Evolutionary conservation across 2,113 vertebrate genomes (phyloP).

Genomic region (Candoia aspera): DNA sequence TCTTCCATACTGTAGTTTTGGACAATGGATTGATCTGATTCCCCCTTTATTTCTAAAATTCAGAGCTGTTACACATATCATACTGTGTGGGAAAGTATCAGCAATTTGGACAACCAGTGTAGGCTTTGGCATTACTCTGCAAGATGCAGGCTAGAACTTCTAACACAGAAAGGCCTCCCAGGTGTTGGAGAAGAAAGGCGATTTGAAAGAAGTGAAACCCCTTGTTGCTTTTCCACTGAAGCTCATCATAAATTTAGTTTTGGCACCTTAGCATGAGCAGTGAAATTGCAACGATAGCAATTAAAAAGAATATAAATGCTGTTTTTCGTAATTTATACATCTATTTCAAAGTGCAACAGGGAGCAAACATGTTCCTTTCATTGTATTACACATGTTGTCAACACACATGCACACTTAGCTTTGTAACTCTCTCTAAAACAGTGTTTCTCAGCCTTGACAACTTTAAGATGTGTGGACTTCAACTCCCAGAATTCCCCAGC

Average conservation of each 20-base stretch:
- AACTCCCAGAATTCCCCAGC: no score
- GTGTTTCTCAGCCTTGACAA: no score
- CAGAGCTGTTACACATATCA: not conserved
- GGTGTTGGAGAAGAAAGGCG: accelerated
- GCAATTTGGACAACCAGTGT: not conserved
- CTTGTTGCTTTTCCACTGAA: not conserved
- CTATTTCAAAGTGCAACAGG: constrained; percentile 19
- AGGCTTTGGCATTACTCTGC: not conserved
- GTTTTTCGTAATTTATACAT: not conserved
- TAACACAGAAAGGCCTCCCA: not conserved
- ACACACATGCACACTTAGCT: accelerated
- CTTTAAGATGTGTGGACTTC: no score
- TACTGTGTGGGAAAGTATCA: not conserved
- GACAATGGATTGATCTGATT: not conserved
- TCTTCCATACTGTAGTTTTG: not conserved
- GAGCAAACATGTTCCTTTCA: constrained; percentile 3
- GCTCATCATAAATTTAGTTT: not conserved
- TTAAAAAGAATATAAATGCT: not conserved
- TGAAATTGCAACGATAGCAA: not conserved
- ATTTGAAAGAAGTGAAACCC: constrained; percentile 1
- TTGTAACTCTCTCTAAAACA: not conserved
- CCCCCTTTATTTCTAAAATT: not conserved
- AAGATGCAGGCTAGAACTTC: not conserved
- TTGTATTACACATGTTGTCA: not conserved
- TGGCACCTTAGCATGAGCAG: accelerated